Conservation (phyloP, 2,797 vertebrate species). For the Sebastes paucispinis region DNA sequence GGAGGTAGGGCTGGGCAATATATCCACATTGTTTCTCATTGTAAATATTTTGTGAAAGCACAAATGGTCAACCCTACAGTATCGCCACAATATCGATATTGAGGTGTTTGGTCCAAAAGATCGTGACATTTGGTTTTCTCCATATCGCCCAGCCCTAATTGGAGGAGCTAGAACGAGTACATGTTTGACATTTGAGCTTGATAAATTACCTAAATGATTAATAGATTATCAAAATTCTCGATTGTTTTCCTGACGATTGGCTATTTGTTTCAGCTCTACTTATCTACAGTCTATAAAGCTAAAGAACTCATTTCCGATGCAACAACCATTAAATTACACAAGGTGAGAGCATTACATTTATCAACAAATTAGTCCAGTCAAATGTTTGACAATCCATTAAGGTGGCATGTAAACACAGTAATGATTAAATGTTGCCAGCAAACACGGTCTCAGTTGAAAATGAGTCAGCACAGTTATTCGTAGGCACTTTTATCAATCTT, state of each 20-base stretch:
- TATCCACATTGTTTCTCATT: too few species aligned
- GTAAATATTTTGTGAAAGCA: too few species aligned
- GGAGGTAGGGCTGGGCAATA: not conserved
- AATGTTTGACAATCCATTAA: conserved; percentile 21
- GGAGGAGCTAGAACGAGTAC: not conserved
- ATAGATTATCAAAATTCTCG: not conserved
- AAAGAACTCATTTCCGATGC: not conserved
- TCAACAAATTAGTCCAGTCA: conserved; percentile 2
- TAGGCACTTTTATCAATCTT: conserved; percentile 2
- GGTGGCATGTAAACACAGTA: not conserved
- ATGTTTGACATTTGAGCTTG: not conserved
- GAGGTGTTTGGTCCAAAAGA: too few species aligned
- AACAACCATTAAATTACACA: not conserved
- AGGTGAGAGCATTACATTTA: not conserved
- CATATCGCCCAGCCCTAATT: too few species aligned
- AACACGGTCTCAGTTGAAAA: not conserved
- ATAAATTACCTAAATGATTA: not conserved
- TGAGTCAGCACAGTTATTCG: not conserved
- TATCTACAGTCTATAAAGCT: not conserved
- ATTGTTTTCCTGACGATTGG: not conserved
- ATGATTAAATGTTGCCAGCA: not conserved
- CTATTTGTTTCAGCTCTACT: not conserved
- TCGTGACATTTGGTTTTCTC: too few species aligned
- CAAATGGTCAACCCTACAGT: too few species aligned
- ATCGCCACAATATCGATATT: too few species aligned